Base-by-base conservation (phyloP, 2,797 vertebrate species). In the Mareca strepera region DNA sequence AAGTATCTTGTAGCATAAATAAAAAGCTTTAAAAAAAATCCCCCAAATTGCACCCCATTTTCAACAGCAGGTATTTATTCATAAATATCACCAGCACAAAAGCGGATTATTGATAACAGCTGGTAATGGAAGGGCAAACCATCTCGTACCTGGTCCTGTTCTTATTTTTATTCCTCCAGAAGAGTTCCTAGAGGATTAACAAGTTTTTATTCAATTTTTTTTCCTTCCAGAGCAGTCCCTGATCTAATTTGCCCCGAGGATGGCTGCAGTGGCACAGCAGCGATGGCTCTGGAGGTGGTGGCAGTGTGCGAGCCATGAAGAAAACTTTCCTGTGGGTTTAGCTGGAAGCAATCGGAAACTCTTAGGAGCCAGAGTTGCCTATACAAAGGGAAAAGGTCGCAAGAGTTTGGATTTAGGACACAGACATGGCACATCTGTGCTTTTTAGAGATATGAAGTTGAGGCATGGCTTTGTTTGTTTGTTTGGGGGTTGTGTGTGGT, bases 241-340 rank as follows among this genome's bases (percentile, higher is more conserved):
- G 11, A 22, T 31, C 14, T 55, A n/a, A 50, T 0, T 1, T 44
- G 63, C 70, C 52, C 35, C 1, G 2, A 69, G 28, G 53, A 23
- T 12, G 86, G 82, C 70, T 73, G 84, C 29, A 44, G 53, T 83
- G 64, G 79, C 76, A 90, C 59, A 52, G 16, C 0, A 44, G 35
- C 20, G 0, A 56, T 44, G 67, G 64, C 73, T 59, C 33, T 20
- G 25, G 31, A 43, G 70, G 83, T 28, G 35, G 9, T 14, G 31
- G 31, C 5, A 5, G 28, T 21, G 55, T 21, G 3, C 18, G n/a
- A 75, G 44, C 33, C 75, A 76, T 23, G 43, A 52, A 68, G 31
- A 17, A 43, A 60, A 35, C 29, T 3, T 6, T 25, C 73, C 87
- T 16, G 31, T 4, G 70, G 33, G 21, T 53, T 92, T 79, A 1